A percentile compares a stretch with the other conserved stretches of the same genome.
phyloP scores from a whole-genome alignment of 2,113 vertebrate genomes.

The Saimiri boliviensis region DNA sequence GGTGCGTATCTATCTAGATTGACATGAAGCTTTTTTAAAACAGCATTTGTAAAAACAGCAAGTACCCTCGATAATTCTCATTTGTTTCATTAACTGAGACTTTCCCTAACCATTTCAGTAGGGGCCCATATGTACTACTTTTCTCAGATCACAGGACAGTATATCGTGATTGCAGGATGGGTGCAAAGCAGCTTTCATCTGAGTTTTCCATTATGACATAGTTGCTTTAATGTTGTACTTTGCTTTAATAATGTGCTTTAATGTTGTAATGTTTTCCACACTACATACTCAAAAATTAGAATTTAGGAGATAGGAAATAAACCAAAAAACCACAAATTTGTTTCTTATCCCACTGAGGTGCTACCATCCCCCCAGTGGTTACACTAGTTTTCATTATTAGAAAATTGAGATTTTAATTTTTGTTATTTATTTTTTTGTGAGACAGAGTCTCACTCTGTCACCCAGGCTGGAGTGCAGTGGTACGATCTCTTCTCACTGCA shows the following conservation, averaged over 20 bases:
- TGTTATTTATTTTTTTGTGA: too few relatives aligned
- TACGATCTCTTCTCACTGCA: too few relatives aligned
- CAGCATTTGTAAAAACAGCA: not conserved
- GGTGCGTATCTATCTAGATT: not conserved
- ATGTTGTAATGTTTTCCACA: not conserved
- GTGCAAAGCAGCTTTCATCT: not conserved
- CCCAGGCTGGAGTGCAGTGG: too few relatives aligned
- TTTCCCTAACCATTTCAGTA: not conserved
- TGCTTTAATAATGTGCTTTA: not conserved
- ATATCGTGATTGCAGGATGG: not conserved
- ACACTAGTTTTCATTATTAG: not conserved
- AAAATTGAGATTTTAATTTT: not conserved
- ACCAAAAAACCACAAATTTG: not conserved
- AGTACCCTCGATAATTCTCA: not conserved
- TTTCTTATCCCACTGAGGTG: not conserved
- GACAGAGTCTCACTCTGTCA: too few relatives aligned
- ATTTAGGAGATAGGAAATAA: not conserved
- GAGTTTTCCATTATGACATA: not conserved
- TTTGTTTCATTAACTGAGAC: not conserved
- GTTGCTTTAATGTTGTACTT: constrained; percentile 8
- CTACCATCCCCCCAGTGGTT: not conserved
- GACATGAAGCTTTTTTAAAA: not conserved
- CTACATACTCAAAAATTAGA: constrained; percentile 40
- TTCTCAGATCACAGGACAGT: not conserved
- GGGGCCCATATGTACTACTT: not conserved